These are phyloP conservation scores for Dryococelus australis DNA, from an alignment of 2,888 invertebrate species.

Conservation along the genomic window DNA sequence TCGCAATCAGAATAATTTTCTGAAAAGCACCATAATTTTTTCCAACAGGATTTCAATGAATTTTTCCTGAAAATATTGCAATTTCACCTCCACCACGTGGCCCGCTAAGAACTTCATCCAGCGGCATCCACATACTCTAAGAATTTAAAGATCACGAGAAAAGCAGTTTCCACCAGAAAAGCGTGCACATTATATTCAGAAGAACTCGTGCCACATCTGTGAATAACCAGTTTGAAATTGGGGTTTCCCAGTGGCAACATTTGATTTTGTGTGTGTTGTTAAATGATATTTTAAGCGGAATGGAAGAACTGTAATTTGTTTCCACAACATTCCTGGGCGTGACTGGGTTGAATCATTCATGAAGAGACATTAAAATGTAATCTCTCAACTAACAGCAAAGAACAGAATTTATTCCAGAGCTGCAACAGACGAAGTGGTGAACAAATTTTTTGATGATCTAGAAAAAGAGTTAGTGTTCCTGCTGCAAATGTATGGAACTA, in stretches of 20 bases:
- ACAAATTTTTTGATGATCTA: neutral
- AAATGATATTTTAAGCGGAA: slow-evolving; percentile 45
- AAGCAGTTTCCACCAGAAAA: no score
- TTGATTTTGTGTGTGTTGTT: slow-evolving; percentile 44
- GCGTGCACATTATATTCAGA: no score
- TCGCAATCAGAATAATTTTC: slow-evolving; percentile 48
- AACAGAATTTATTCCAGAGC: neutral
- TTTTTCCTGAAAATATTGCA: no score
- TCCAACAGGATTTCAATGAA: no score
- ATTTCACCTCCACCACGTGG: no score
- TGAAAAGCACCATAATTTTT: no score
- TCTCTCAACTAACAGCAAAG: neutral
- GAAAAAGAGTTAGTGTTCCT: neutral
- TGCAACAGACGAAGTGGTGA: neutral
- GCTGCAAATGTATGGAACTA: neutral
- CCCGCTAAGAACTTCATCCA: no score
- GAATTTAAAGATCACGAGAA: no score
- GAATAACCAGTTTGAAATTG: slow-evolving; percentile 45
- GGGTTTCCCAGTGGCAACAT: slow-evolving; percentile 49
- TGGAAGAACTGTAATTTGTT: slow-evolving; percentile 41
- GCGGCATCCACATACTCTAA: no score
- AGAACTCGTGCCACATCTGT: slow-evolving; percentile 47
- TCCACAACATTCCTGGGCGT: slow-evolving; percentile 50
- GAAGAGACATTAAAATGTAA: slow-evolving; percentile 7
- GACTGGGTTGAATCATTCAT: slow-evolving; percentile 51